Evolutionary conservation across 2,113 vertebrate species (phyloP).

Genomic region (Perca schrenkii): DNA sequence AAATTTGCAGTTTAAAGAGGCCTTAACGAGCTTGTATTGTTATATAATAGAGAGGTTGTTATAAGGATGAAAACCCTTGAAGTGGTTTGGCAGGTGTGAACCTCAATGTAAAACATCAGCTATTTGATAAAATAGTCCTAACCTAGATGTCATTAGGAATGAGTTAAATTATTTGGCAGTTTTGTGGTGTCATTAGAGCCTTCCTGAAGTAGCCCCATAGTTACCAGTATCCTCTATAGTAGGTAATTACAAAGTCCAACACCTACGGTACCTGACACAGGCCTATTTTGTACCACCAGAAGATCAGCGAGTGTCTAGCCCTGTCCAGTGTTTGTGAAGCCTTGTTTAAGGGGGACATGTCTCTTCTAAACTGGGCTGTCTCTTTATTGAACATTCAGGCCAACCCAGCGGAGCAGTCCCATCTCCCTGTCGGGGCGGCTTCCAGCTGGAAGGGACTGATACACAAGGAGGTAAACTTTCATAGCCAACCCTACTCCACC

Average conservation of each 20-base stretch:
- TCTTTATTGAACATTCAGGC: conserved; percentile 82
- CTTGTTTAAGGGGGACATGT: conserved; percentile 65
- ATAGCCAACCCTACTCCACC: conserved; percentile 59
- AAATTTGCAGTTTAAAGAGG: neutral
- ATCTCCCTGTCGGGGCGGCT: conserved; percentile 76
- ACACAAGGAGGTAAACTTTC: conserved; percentile 80
- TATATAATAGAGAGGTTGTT: neutral
- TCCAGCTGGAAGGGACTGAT: conserved; percentile 81
- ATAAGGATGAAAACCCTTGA: neutral
- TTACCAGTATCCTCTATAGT: neutral
- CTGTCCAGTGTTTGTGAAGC: conserved; percentile 54
- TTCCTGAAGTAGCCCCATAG: neutral
- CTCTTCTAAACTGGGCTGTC: conserved; percentile 80
- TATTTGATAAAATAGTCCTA: neutral
- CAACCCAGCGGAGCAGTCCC: conserved; percentile 82
- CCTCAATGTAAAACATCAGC: neutral
- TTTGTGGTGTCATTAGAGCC: neutral
- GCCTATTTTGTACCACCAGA: conserved; percentile 1
- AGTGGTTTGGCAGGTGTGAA: neutral
- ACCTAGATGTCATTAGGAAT: neutral
- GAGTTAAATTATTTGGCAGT: neutral
- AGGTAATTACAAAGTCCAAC: neutral
- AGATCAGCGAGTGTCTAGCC: conserved; percentile 23
- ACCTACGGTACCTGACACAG: neutral
- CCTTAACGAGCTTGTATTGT: neutral